These are phyloP conservation scores for Mimachlamys varia DNA, from an alignment of 2,888 invertebrate species.

Conservation along the genomic window DNA sequence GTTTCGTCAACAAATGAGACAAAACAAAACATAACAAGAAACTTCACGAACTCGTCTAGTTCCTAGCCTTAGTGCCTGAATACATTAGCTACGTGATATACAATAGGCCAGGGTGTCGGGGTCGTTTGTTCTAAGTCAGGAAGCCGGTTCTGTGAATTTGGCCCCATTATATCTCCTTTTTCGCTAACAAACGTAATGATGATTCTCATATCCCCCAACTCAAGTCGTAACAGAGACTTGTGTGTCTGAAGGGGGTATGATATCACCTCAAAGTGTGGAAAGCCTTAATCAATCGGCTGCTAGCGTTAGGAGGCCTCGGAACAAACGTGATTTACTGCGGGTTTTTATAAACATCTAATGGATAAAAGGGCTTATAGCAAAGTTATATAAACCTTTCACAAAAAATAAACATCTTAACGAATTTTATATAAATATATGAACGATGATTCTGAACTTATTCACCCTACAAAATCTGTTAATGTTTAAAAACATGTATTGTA, in stretches of 20 bases:
- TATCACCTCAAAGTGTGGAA: background rate
- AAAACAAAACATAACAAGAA: constrained; percentile 17
- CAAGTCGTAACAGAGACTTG: background rate
- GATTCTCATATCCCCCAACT: background rate
- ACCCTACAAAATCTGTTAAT: background rate
- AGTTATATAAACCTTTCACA: background rate
- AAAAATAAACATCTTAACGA: background rate
- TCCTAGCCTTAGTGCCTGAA: background rate
- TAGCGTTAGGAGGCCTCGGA: background rate
- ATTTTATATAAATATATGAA: background rate
- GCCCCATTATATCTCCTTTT: background rate
- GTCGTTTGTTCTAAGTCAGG: background rate
- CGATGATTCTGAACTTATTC: background rate
- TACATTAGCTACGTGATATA: background rate
- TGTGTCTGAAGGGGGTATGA: background rate
- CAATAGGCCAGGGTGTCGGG: background rate
- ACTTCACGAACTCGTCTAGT: background rate
- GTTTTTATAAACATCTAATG: background rate
- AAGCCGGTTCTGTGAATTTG: background rate
- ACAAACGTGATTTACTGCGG: background rate
- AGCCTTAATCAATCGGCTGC: background rate
- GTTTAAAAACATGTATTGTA: constrained; percentile 3
- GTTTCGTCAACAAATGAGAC: background rate
- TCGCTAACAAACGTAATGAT: background rate
- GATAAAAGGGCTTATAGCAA: background rate